Conservation (phyloP, 2,888 invertebrate genomes). For the Dichetophora obliterata region DNA sequence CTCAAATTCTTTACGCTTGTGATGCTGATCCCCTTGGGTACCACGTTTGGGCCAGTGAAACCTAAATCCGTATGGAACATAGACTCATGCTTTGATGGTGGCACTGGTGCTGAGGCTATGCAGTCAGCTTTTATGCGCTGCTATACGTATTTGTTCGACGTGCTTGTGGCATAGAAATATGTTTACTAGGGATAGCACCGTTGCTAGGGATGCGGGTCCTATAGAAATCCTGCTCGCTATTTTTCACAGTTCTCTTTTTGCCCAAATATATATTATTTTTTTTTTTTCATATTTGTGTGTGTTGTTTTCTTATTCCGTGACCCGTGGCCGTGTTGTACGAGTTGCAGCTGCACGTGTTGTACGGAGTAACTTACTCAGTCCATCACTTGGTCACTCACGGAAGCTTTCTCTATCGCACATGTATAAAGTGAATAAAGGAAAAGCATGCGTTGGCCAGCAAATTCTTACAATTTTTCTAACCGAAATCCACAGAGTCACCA, state of each 20-base stretch:
- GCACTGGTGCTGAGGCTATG: background rate
- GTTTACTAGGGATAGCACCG: slow-evolving; percentile 64
- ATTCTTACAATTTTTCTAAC: slow-evolving; percentile 15
- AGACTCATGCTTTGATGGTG: background rate
- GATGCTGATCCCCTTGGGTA: background rate
- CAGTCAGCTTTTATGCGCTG: background rate
- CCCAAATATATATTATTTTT: background rate
- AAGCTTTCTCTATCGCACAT: background rate
- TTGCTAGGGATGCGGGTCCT: slow-evolving; percentile 63
- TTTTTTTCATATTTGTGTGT: background rate
- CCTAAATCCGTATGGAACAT: slow-evolving; percentile 15
- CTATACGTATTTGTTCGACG: slow-evolving; percentile 62
- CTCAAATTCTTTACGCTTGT: slow-evolving; percentile 15
- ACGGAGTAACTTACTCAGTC: slow-evolving; percentile 9
- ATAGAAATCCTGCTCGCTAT: background rate
- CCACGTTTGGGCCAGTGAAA: background rate
- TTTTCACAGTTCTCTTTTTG: background rate
- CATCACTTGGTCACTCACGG: background rate
- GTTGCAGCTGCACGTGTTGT: slow-evolving; percentile 34
- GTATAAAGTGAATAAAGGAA: background rate
- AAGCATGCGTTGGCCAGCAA: background rate
- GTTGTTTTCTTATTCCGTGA: slow-evolving; percentile 17
- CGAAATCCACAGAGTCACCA: slow-evolving; percentile 31
- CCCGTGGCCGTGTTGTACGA: slow-evolving; percentile 1
- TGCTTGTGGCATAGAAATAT: slow-evolving; percentile 66